Evolutionary conservation across 2,113 vertebrate genomes (phyloP).

Genomic region (Melanerpes formicivorus): DNA sequence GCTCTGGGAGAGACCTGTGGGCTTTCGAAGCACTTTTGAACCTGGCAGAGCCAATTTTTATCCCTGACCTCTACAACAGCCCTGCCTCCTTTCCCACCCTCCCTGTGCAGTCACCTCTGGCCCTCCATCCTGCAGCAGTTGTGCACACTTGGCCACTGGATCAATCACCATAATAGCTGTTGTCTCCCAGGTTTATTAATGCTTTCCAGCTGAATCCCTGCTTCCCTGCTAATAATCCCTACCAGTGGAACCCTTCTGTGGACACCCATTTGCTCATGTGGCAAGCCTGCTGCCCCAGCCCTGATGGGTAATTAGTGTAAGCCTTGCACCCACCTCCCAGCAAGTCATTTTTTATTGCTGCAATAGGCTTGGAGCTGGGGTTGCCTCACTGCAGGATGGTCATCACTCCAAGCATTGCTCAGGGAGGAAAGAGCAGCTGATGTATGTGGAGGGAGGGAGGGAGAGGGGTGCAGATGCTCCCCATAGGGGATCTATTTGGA

Average conservation of each 20-base stretch:
- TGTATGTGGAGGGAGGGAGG: not conserved
- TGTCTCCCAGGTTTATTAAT: constrained; percentile 39
- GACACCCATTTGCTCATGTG: constrained; percentile 12
- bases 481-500: not conserved
- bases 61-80: not conserved
- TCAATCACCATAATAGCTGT: constrained; percentile 45
- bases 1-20: not conserved
- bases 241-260: constrained; percentile 17
- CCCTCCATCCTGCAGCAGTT: not conserved
- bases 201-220: constrained; percentile 23
- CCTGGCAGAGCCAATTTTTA: not conserved
- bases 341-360: not conserved
- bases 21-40: not conserved
- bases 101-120: not conserved
- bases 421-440: not conserved
- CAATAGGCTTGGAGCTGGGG: not conserved
- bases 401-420: not conserved
- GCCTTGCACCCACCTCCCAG: not conserved
- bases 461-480: not conserved
- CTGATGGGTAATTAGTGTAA: constrained; percentile 31
- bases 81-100: not conserved
- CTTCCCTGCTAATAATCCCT: constrained; percentile 37
- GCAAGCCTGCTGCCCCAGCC: not conserved
- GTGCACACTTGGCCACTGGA: not conserved
- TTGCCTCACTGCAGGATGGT: not conserved